A percentile compares a stretch with the other conserved stretches of the same genome.
Conservation (phyloP, 2,797 vertebrate species). For the Tragelaphus oryx region DNA sequence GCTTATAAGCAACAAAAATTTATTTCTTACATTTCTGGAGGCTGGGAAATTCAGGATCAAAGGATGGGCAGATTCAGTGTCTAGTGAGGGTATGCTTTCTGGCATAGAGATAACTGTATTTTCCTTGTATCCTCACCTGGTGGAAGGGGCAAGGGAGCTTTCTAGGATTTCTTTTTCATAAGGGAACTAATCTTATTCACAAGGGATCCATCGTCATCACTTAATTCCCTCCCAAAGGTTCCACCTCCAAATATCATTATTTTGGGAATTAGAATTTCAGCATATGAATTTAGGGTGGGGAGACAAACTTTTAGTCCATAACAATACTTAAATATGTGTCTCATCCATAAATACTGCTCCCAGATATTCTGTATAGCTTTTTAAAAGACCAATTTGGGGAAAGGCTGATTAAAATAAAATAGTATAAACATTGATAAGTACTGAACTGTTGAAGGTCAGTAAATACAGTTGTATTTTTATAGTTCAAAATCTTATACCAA, state of each 20-base stretch:
- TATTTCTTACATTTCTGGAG: background rate
- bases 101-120: background rate
- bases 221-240: background rate
- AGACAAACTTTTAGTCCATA: background rate
- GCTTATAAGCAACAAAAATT: background rate
- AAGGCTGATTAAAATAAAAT: conserved; percentile 20
- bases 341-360: background rate
- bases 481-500: background rate
- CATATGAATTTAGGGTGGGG: background rate
- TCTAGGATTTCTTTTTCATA: background rate
- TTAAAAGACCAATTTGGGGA: background rate
- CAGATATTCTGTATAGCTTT: background rate
- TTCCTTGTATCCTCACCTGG: background rate
- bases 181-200: background rate
- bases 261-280: background rate
- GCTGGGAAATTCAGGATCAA: background rate
- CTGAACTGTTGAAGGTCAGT: background rate
- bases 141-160: background rate
- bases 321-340: background rate
- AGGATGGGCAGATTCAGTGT: background rate
- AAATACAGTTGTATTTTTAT: conserved; percentile 26
- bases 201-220: background rate
- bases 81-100: background rate
- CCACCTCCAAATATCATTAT: background rate
- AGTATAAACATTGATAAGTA: background rate